Percentiles rank a stretch among this genome's conserved stretches.
Conservation (phyloP, 2,797 vertebrate genomes). For the Halcyon badia region DNA sequence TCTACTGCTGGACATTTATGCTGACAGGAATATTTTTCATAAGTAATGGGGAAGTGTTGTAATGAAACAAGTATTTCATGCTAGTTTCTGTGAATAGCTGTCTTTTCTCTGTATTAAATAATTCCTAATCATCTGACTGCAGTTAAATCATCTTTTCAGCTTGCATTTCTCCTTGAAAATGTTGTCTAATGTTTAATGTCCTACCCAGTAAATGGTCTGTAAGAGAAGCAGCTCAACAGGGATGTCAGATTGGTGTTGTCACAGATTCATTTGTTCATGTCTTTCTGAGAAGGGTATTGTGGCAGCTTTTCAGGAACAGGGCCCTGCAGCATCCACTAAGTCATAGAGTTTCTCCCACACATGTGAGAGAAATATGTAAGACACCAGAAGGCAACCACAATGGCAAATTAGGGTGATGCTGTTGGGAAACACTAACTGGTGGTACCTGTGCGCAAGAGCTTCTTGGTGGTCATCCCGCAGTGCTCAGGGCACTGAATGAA, state of each 20-base stretch:
- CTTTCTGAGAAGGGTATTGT: background rate
- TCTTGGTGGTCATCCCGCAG: rapidly evolving
- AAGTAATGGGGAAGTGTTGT: background rate
- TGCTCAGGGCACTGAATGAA: background rate
- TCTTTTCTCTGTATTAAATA: background rate
- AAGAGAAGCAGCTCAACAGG: background rate
- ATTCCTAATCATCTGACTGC: background rate
- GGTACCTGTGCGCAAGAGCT: background rate
- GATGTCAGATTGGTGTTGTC: background rate
- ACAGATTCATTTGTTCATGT: background rate
- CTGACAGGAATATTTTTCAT: background rate
- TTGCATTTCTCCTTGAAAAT: background rate
- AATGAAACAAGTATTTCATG: background rate
- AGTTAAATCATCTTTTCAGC: background rate
- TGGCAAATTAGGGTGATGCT: background rate
- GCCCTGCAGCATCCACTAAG: background rate
- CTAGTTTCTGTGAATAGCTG: background rate
- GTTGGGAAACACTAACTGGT: background rate
- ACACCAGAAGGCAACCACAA: background rate
- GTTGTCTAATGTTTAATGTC: background rate
- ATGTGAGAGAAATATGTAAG: background rate
- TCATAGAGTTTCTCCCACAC: background rate
- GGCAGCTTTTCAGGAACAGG: background rate
- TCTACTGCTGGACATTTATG: background rate
- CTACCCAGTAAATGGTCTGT: background rate